Conservation (phyloP, 2,888 invertebrate species). For the Tetragonisca angustula region DNA sequence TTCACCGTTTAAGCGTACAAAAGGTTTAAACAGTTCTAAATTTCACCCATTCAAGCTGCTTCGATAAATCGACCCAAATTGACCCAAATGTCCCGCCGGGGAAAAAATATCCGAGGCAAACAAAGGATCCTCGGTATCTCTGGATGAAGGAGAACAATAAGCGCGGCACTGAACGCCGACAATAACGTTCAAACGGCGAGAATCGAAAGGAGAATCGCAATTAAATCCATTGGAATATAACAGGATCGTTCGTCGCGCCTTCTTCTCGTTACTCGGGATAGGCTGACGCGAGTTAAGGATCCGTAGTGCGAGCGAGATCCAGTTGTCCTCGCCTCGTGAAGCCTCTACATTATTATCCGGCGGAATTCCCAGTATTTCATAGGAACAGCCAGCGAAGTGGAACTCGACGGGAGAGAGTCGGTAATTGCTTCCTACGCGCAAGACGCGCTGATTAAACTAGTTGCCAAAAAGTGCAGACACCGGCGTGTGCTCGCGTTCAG, state of each 20-base stretch:
- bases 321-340: slow-evolving; percentile 20
- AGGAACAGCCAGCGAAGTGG: slow-evolving; percentile 57
- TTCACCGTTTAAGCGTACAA: neutral
- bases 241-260: slow-evolving; percentile 39
- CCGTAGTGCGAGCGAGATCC: slow-evolving; percentile 18
- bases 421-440: slow-evolving; percentile 67
- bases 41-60: neutral
- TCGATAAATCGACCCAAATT: slow-evolving; percentile 1
- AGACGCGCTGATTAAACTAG: slow-evolving; percentile 69
- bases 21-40: neutral
- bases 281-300: slow-evolving; percentile 46
- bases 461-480: slow-evolving; percentile 58
- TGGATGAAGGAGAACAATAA: slow-evolving; percentile 33
- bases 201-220: slow-evolving; percentile 38
- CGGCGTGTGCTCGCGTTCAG: slow-evolving; percentile 23
- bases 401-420: slow-evolving; percentile 49
- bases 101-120: neutral
- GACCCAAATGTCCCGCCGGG: slow-evolving; percentile 15
- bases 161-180: neutral
- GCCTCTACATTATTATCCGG: slow-evolving; percentile 49
- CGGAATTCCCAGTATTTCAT: slow-evolving; percentile 54
- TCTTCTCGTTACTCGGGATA: slow-evolving; percentile 40
- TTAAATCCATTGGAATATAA: slow-evolving; percentile 59
- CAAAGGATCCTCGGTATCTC: neutral
- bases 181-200: slow-evolving; percentile 36